These are phyloP conservation scores for Haliclona indistincta DNA, from an alignment of 37 sponge, comb jelly and placozoan species.

Conservation along the genomic window DNA sequence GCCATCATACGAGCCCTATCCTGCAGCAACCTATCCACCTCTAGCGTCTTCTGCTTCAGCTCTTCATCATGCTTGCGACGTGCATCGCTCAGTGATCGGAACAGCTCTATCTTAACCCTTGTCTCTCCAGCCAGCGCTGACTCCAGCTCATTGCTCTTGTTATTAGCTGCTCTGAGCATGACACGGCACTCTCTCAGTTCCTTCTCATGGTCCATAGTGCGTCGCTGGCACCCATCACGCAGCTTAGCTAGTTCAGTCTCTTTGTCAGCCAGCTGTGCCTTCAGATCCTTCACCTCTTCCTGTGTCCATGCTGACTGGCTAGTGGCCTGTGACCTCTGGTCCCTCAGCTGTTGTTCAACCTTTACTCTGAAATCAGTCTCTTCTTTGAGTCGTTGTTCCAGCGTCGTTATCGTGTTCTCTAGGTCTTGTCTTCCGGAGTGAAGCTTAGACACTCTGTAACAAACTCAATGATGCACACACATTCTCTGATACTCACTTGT, in stretches of 20 bases:
- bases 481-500: slow-evolving; percentile 35
- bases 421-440: too few species aligned
- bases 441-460: slow-evolving; percentile 10
- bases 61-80: slow-evolving; percentile 45
- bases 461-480: slow-evolving; percentile 32
- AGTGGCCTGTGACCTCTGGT: slow-evolving; percentile 27
- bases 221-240: not conserved
- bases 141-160: slow-evolving; percentile 32
- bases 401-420: slow-evolving; percentile 22
- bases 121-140: slow-evolving; percentile 45
- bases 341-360: slow-evolving; percentile 51
- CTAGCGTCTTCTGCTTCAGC: slow-evolving; percentile 22
- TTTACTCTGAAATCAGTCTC: slow-evolving; percentile 12
- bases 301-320: slow-evolving; percentile 35
- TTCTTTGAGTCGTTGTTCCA: slow-evolving; percentile 47
- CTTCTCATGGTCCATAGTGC: slow-evolving; percentile 7
- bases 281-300: slow-evolving; percentile 49
- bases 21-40: slow-evolving; percentile 37
- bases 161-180: not conserved
- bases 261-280: slow-evolving; percentile 28
- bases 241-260: slow-evolving; percentile 24
- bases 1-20: slow-evolving; percentile 52
- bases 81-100: slow-evolving; percentile 58
- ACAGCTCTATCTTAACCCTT: slow-evolving; percentile 64
- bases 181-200: not conserved